Evolutionary conservation across 2,113 vertebrate genomes (phyloP).

Genomic region (Antigone vipio): DNA sequence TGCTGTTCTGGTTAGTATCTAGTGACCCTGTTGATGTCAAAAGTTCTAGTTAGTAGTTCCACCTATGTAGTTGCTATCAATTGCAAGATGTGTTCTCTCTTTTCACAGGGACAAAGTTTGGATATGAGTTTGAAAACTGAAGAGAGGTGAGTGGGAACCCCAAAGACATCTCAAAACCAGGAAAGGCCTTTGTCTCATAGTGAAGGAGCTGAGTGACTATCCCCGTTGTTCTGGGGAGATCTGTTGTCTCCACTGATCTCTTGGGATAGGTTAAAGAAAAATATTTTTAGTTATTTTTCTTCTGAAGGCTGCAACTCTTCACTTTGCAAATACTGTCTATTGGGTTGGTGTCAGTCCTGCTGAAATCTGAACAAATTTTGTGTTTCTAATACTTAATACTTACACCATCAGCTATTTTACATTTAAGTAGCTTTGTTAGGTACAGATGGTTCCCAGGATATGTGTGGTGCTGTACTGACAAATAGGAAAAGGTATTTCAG

Average conservation of each 20-base stretch:
- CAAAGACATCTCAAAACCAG: not conserved
- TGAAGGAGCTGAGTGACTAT: not conserved
- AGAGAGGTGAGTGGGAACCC: constrained; percentile 66
- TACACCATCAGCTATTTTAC: too few relatives aligned
- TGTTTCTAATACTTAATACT: not conserved
- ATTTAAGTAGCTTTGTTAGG: not conserved
- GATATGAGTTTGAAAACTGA: constrained; percentile 68
- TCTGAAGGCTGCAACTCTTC: not conserved
- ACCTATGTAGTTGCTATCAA: not conserved
- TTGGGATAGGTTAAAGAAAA: not conserved
- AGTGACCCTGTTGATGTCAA: not conserved
- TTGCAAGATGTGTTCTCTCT: not conserved
- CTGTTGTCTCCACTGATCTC: not conserved
- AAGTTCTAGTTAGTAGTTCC: not conserved
- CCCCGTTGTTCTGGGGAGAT: not conserved
- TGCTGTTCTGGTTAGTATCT: not conserved
- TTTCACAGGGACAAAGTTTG: constrained; percentile 65
- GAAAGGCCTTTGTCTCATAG: not conserved
- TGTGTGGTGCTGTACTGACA: not conserved
- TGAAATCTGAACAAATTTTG: not conserved
- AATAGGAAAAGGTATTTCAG: not conserved
- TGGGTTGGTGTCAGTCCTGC: not conserved
- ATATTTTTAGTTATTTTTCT: not conserved
- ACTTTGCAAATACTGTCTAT: not conserved
- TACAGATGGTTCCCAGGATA: not conserved